Percentiles rank a stretch among this genome's conserved stretches.
Conservation (phyloP, 2,113 vertebrate genomes). For the Sebastes fasciatus region DNA sequence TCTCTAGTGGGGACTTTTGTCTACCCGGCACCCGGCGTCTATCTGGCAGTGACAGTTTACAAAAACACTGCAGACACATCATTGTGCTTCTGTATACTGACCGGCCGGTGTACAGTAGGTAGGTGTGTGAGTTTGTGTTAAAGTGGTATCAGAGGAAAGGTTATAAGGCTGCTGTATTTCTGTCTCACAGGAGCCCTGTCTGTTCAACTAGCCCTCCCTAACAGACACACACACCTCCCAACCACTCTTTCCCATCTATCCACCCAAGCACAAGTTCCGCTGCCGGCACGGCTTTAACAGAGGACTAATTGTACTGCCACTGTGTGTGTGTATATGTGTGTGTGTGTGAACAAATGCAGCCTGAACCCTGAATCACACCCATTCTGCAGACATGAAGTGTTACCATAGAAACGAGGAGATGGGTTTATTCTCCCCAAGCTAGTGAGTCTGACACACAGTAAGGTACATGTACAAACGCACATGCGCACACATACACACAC, state of each 20-base stretch:
- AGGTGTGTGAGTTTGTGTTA: slow-evolving; percentile 1
- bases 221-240: not conserved
- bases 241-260: slow-evolving; percentile 41
- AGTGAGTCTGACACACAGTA: slow-evolving; percentile 43
- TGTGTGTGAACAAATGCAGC: slow-evolving; percentile 46
- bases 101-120: not conserved
- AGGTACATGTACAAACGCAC: slow-evolving; percentile 4
- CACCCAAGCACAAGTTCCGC: slow-evolving; percentile 68
- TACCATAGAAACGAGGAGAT: slow-evolving; percentile 81
- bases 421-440: slow-evolving; percentile 75
- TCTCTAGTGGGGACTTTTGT: no score
- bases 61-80: no score
- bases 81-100: no score
- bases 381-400: slow-evolving; percentile 81
- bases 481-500: slow-evolving; percentile 23
- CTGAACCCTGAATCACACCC: slow-evolving; percentile 79
- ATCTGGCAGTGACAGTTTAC: no score
- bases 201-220: slow-evolving; percentile 29
- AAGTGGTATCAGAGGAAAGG: slow-evolving; percentile 34
- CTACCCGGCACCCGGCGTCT: no score
- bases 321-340: slow-evolving; percentile 39
- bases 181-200: slow-evolving; percentile 47
- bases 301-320: slow-evolving; percentile 69
- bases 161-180: slow-evolving; percentile 53
- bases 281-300: slow-evolving; percentile 69